Percentiles rank a stretch among this genome's conserved stretches.
These are phyloP conservation scores for Corvus cornix DNA, from an alignment of 2,113 vertebrate species.

Conservation along the genomic window DNA sequence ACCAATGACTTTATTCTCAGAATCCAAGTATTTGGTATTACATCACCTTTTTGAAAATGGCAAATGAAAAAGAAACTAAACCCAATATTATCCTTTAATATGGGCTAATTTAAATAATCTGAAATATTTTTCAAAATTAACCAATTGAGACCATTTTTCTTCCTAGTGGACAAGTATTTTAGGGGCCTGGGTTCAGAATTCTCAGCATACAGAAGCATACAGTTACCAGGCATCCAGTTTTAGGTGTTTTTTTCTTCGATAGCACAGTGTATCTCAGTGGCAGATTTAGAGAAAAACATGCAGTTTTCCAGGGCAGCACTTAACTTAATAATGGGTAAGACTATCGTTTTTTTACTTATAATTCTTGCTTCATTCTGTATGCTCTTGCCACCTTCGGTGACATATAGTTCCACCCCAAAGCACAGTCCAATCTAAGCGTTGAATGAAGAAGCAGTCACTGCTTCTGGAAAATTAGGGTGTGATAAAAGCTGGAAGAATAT, in stretches of 20 bases:
- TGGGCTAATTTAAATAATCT: not conserved
- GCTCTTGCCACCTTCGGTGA: not conserved
- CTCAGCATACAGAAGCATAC: not conserved
- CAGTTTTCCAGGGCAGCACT: not conserved
- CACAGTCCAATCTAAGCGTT: not conserved
- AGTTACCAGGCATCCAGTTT: not conserved
- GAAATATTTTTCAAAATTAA: not conserved
- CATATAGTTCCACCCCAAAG: not conserved
- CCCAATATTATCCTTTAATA: not conserved
- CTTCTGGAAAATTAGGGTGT: not conserved
- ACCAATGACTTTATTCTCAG: rapidly evolving
- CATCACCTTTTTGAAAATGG: not conserved
- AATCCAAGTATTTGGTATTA: not conserved
- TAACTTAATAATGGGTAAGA: not conserved
- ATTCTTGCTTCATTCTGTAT: not conserved
- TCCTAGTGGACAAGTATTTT: not conserved
- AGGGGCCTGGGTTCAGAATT: not conserved
- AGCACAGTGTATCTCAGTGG: not conserved
- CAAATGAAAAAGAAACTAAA: not conserved
- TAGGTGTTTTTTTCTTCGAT: not conserved
- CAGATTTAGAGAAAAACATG: not conserved
- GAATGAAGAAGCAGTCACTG: not conserved
- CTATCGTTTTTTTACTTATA: not conserved
- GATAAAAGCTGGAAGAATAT: not conserved
- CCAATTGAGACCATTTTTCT: not conserved